Evolutionary conservation across 2,888 invertebrate species (phyloP), one percentile per base, ranked within the genome.

Genomic region (Pinctada fucata): DNA sequence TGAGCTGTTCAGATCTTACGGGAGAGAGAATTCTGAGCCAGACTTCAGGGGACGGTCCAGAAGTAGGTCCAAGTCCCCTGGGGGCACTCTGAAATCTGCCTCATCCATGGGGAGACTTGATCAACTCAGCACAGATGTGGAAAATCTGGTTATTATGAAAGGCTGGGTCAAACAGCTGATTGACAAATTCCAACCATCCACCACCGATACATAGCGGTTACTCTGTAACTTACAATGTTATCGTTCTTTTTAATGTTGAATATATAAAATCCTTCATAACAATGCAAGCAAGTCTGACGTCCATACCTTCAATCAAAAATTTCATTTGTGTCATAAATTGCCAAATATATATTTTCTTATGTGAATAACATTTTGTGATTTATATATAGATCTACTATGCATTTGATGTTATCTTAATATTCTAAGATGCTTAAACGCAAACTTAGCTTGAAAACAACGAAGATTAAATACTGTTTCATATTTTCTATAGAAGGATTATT

Each of bases 91-190:
- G 72, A 84, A 83, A 51, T 70, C 85, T 31, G 84, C 88, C 1
- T 78, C 82, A 51, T 89, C 88, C 0, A 45, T 85, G 50, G 84
- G 86, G 52, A 75, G 85, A 31, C 83, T 88, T 1, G 89, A 89
- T 76, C 85, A 86, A 74, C 73, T 87, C 8, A 86, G 84, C 75
- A 81, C 76, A 50, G 89, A 89, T 50, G 82, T 84, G 3, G 87
- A 89, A 13, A 89, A 86, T 70, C 78, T 89, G 10, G 86, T 88
- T 5, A 86, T 88, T 8, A 89, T 89, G 88, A 88, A 87, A 77
- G 90, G 90, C 2, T 90, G 89, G 89, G 90, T 90, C 3, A 84
- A 82, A 79, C 85, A 88, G 66, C 84, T 90, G n/a, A 88, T 90
- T 78, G 85, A 82, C 74, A 90, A 86, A 78, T 90, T 90, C 80